Conservation (phyloP, 2,797 vertebrate genomes). For the Acipenser transmontanus region DNA sequence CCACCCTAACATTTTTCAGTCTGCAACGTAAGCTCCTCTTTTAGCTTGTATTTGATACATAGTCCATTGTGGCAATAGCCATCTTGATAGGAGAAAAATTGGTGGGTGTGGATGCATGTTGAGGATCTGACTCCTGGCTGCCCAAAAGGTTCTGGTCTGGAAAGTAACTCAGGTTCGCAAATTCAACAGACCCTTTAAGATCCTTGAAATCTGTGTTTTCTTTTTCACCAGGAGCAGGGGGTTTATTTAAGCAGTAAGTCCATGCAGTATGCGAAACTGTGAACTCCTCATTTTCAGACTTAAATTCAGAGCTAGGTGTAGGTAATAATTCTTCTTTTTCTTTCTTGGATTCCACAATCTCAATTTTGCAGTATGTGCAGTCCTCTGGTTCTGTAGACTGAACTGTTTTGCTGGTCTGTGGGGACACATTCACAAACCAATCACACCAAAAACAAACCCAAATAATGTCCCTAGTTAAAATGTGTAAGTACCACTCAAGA, state of each 20-base stretch:
- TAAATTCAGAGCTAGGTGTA: not conserved
- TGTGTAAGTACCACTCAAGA: not conserved
- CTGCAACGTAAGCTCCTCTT: no score
- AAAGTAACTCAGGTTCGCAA: not conserved
- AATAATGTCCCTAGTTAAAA: not conserved
- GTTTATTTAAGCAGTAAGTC: not conserved
- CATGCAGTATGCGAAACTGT: not conserved
- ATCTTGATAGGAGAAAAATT: no score
- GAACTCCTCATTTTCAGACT: not conserved
- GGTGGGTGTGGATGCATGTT: no score
- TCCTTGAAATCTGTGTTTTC: conserved; percentile 6
- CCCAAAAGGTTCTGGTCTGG: not conserved
- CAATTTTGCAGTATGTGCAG: conserved; percentile 38
- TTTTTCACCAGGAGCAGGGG: not conserved
- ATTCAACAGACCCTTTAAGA: conserved; percentile 8
- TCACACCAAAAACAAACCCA: not conserved
- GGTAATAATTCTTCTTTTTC: not conserved
- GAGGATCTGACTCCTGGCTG: no score
- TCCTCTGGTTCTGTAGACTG: conserved; percentile 37
- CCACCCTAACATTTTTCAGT: no score
- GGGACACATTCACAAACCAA: not conserved
- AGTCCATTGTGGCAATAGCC: no score
- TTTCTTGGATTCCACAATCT: conserved; percentile 30
- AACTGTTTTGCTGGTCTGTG: conserved; percentile 33
- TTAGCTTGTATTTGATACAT: no score